Conservation (phyloP, 2,888 invertebrate genomes). For the Matsumyia berberina region DNA sequence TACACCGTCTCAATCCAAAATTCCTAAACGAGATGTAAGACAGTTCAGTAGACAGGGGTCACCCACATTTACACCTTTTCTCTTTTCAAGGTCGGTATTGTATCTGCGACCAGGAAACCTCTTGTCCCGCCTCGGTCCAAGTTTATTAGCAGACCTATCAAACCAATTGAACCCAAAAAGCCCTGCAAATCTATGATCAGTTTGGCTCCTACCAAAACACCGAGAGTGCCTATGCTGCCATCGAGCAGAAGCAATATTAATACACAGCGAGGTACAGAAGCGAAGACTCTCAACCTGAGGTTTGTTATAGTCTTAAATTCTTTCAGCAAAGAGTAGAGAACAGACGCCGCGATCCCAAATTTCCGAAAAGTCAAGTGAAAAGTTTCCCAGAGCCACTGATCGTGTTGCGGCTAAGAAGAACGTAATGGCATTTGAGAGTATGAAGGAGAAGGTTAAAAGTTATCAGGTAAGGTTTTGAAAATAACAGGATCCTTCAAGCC, state of each 20-base stretch:
- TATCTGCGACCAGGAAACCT: no score
- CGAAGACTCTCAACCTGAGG: background rate
- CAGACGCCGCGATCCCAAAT: constrained; percentile 27
- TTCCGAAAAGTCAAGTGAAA: background rate
- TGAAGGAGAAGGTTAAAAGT: constrained; percentile 32
- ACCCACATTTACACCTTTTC: no score
- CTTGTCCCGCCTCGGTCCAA: no score
- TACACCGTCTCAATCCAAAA: constrained; percentile 45
- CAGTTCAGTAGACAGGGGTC: no score
- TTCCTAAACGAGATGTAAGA: constrained; percentile 58
- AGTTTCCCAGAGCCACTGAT: constrained; percentile 7
- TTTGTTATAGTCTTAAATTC: background rate
- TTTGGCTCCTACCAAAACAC: background rate
- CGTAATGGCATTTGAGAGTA: no score
- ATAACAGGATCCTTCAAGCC: background rate
- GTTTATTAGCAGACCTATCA: background rate
- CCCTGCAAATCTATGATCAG: constrained; percentile 14
- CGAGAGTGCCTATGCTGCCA: background rate
- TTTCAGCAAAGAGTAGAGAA: constrained; percentile 24
- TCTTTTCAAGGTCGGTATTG: no score
- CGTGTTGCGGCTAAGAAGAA: constrained; percentile 16
- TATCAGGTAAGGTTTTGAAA: constrained; percentile 33
- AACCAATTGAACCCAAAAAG: background rate
- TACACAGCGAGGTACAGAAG: background rate
- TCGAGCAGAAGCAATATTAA: constrained; percentile 32